phyloP scores from a whole-genome alignment of 1,140 invertebrate genomes.

The Bacillus rossius region DNA sequence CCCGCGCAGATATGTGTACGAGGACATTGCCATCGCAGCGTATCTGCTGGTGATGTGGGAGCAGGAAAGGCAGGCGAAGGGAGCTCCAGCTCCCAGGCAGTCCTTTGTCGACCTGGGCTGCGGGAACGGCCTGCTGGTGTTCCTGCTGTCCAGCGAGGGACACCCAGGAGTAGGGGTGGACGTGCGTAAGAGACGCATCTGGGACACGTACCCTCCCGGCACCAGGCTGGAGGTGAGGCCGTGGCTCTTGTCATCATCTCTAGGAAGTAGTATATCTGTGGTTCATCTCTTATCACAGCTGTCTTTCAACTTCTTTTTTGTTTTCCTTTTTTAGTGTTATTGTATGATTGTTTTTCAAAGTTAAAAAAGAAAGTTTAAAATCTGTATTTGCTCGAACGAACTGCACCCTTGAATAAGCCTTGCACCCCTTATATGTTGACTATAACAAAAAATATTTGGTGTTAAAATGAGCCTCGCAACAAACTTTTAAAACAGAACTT shows the following conservation, averaged over 20 bases:
- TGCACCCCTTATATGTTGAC: too few relatives aligned
- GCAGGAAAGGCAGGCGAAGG: constrained; percentile 31
- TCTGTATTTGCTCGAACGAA: too few relatives aligned
- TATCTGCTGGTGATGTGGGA: constrained; percentile 84
- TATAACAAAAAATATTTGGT: too few relatives aligned
- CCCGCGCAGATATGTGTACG: constrained; percentile 91
- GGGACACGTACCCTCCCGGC: constrained; percentile 66
- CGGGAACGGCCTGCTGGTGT: constrained; percentile 92
- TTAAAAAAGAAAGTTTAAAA: too few relatives aligned
- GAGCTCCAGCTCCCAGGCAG: constrained; percentile 41
- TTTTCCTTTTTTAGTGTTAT: constrained; percentile 4
- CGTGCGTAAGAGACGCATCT: constrained; percentile 83
- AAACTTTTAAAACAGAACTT: too few relatives aligned
- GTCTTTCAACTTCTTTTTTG: too few relatives aligned
- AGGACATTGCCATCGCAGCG: constrained; percentile 92
- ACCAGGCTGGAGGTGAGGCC: constrained; percentile 37
- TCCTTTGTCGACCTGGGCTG: constrained; percentile 93
- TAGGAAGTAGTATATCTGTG: too few relatives aligned
- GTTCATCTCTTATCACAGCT: too few relatives aligned
- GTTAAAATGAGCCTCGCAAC: too few relatives aligned
- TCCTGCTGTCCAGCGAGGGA: constrained; percentile 81
- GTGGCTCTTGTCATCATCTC: too few relatives aligned
- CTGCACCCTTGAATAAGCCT: too few relatives aligned
- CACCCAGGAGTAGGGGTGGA: constrained; percentile 86
- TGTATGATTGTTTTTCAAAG: too few relatives aligned